Evolutionary conservation across 1,140 invertebrate genomes (phyloP).

Genomic region (Gryllus bimaculatus): DNA sequence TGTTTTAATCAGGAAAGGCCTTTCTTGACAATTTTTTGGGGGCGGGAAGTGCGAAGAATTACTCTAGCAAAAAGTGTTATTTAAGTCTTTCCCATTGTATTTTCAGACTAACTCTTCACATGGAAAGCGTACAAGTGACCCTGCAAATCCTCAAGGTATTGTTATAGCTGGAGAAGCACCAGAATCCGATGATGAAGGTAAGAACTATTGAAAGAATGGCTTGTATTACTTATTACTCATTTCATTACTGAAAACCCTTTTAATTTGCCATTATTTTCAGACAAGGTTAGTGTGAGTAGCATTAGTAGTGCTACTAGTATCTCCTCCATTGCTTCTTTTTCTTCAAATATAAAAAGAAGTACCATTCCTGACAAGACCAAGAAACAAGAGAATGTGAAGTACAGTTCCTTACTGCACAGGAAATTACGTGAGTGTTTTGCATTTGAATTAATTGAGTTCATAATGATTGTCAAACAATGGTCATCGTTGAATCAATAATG

Average conservation of each 20-base stretch:
- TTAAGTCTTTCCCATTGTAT: neutral
- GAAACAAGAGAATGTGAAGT: constrained; percentile 10
- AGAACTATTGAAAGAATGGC: neutral
- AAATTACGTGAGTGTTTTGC: constrained; percentile 16
- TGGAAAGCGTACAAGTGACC: neutral
- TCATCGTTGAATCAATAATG: neutral
- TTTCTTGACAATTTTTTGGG: neutral
- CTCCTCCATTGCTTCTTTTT: constrained; percentile 6
- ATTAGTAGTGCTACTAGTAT: constrained; percentile 18
- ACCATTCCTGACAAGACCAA: neutral
- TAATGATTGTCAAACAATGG: neutral
- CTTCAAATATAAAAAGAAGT: constrained; percentile 7
- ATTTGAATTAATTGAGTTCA: neutral
- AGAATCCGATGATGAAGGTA: constrained; percentile 20
- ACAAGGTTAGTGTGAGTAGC: constrained; percentile 9
- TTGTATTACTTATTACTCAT: neutral
- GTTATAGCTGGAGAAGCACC: constrained; percentile 20
- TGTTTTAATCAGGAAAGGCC: neutral
- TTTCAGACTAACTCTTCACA: neutral
- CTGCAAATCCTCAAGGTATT: constrained; percentile 13
- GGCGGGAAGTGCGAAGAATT: neutral
- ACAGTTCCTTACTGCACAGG: constrained; percentile 19
- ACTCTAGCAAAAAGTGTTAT: neutral
- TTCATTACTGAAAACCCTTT: neutral
- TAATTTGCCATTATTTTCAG: neutral